These are phyloP conservation scores for Astyanax mexicanus DNA, from an alignment of 2,797 vertebrate genomes.

Conservation along the genomic window DNA sequence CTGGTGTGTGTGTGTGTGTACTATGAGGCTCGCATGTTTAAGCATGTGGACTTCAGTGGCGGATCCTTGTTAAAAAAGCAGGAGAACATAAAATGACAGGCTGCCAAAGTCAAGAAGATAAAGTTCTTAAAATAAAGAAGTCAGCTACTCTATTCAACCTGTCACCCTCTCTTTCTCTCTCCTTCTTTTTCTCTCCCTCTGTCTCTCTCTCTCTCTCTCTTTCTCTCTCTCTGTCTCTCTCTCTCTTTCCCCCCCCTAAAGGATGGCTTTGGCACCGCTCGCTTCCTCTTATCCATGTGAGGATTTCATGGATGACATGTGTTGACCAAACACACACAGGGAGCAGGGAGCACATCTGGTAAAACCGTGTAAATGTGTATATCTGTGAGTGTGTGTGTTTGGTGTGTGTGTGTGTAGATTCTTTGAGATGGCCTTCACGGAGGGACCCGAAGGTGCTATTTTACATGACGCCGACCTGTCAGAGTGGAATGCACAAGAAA, in stretches of 20 bases:
- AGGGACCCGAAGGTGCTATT: slow-evolving; percentile 57
- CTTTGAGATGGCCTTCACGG: slow-evolving; percentile 34
- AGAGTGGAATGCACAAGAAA: slow-evolving; percentile 51
- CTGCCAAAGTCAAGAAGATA: slow-evolving; percentile 69
- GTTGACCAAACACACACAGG: slow-evolving; percentile 63
- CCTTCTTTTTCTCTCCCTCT: slow-evolving; percentile 11
- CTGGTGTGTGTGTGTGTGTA: slow-evolving; percentile 32
- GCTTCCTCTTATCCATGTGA: slow-evolving; percentile 63
- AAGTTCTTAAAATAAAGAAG: slow-evolving; percentile 69
- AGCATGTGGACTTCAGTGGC: slow-evolving; percentile 34
- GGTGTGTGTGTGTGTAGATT: slow-evolving; percentile 5
- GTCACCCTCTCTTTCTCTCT: slow-evolving; percentile 56
- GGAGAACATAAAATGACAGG: slow-evolving; percentile 54
- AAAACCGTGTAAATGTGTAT: slow-evolving; percentile 50
- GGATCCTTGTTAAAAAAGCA: slow-evolving; percentile 39
- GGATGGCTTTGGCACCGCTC: slow-evolving; percentile 66
- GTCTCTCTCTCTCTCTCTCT: slow-evolving; percentile 23
- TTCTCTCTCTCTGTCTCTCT: slow-evolving; percentile 18
- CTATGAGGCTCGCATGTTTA: slow-evolving; percentile 43
- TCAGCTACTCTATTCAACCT: slow-evolving; percentile 71
- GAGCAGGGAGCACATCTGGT: slow-evolving; percentile 61
- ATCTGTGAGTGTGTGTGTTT: slow-evolving; percentile 24
- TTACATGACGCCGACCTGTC: slow-evolving; percentile 53
- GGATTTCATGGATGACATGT: slow-evolving; percentile 66
- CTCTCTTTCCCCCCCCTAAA: slow-evolving; percentile 26